Conservation (phyloP, 2,797 vertebrate genomes). For the Paramormyrops hopkinsi region DNA sequence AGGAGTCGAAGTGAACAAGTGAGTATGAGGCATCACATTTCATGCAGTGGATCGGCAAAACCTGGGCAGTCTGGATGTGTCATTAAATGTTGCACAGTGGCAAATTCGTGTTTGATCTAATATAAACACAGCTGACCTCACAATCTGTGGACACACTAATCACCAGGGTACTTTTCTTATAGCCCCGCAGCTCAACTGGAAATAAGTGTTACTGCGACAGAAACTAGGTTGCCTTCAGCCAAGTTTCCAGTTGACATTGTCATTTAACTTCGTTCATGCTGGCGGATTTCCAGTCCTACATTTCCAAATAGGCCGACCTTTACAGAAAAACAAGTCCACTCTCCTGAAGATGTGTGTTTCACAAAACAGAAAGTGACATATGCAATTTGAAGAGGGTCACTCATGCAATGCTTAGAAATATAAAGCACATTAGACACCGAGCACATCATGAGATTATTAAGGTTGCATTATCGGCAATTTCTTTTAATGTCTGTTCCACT, state of each 20-base stretch:
- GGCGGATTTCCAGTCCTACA: constrained; percentile 29
- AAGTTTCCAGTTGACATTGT: not conserved
- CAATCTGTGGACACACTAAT: not conserved
- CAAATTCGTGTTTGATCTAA: not conserved
- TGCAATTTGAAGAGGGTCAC: constrained; percentile 25
- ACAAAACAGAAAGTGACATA: constrained; percentile 28
- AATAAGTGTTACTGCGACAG: not conserved
- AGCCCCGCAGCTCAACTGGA: not conserved
- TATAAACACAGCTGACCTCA: constrained; percentile 4
- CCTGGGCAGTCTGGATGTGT: not conserved
- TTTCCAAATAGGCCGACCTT: constrained; percentile 29
- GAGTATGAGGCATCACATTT: not conserved
- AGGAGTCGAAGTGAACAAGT: not conserved
- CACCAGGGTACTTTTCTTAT: not conserved
- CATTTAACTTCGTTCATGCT: not conserved
- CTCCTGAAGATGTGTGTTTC: constrained; percentile 30
- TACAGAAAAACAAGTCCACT: constrained; percentile 19
- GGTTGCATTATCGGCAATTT: not conserved
- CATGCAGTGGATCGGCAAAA: not conserved
- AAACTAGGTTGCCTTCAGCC: not conserved
- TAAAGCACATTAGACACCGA: constrained; percentile 31
- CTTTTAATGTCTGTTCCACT: not conserved
- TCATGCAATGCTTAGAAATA: constrained; percentile 30
- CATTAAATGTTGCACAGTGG: not conserved
- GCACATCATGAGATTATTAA: constrained; percentile 32